phyloP scores from a whole-genome alignment of 2,888 invertebrate species.

The Subacronicta megacephala region DNA sequence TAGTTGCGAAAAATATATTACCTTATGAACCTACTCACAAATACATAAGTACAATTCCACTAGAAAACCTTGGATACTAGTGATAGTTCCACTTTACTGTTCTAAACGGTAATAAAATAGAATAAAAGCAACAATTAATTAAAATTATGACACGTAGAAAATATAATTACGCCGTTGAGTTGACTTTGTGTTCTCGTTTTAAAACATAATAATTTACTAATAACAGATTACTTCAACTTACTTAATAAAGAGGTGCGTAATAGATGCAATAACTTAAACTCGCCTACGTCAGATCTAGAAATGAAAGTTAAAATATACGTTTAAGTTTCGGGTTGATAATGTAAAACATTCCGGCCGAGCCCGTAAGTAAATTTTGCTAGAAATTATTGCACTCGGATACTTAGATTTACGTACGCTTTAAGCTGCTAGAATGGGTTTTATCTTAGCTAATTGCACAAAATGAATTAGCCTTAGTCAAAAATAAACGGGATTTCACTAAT shows the following conservation, averaged over 20 bases:
- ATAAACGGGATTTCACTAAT: slow-evolving; percentile 57
- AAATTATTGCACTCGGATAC: slow-evolving; percentile 47
- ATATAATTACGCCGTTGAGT: slow-evolving; percentile 18
- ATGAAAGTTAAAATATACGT: slow-evolving; percentile 35
- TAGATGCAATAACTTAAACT: slow-evolving; percentile 13
- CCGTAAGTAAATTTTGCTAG: slow-evolving; percentile 35
- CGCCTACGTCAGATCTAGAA: slow-evolving; percentile 20
- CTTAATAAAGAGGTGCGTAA: slow-evolving; percentile 3
- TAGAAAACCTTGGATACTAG: slow-evolving; percentile 42
- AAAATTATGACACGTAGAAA: slow-evolving; percentile 24
- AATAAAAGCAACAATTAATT: slow-evolving; percentile 34
- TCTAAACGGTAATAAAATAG: slow-evolving; percentile 20
- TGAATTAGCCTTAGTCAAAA: slow-evolving; percentile 51
- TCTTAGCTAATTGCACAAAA: slow-evolving; percentile 59
- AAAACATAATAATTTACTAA: slow-evolving; percentile 24
- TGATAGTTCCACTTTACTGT: slow-evolving; percentile 23
- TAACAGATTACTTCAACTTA: slow-evolving; percentile 3
- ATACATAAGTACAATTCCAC: slow-evolving; percentile 21
- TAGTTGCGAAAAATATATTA: slow-evolving; percentile 35
- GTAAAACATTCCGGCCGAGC: slow-evolving; percentile 40
- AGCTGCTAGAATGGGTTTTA: slow-evolving; percentile 53
- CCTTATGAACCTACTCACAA: slow-evolving; percentile 1
- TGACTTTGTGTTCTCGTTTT: slow-evolving; percentile 19
- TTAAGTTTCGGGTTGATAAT: slow-evolving; percentile 37
- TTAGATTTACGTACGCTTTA: slow-evolving; percentile 50